phyloP scores from a whole-genome alignment of 2,797 vertebrate genomes.

The Falco peregrinus region DNA sequence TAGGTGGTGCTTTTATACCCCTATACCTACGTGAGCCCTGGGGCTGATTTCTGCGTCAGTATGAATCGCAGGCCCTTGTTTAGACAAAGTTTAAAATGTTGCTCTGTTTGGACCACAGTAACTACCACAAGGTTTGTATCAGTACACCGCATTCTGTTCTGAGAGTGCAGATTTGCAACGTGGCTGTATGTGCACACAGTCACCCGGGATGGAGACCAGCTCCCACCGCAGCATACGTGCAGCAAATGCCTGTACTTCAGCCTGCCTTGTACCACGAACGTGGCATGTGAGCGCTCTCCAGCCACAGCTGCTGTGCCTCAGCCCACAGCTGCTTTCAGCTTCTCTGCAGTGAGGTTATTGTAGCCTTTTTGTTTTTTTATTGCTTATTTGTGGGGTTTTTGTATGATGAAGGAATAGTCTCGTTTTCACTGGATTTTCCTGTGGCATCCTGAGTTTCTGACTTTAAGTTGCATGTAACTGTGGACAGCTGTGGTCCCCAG shows the following conservation, averaged over 20 bases:
- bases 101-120: not conserved
- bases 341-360: not conserved
- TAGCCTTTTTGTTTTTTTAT: not conserved
- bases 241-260: rapidly evolving
- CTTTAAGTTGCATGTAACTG: rapidly evolving
- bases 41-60: not conserved
- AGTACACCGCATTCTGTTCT: not conserved
- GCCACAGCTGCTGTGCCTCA: not conserved
- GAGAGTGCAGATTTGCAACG: not conserved
- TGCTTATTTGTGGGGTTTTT: not conserved
- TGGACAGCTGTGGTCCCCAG: not conserved
- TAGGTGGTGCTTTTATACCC: not conserved
- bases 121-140: not conserved
- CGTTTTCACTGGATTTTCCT: not conserved
- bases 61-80: not conserved
- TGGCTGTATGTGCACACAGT: rapidly evolving
- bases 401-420: not conserved
- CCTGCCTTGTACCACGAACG: rapidly evolving
- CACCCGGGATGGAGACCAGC: not conserved
- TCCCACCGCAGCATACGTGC: rapidly evolving
- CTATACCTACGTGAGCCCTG: rapidly evolving
- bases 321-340: not conserved
- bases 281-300: not conserved
- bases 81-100: not conserved
- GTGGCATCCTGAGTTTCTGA: not conserved